Base-by-base conservation (phyloP, 2,888 invertebrate genomes). In the Bhutanitis thaidina region DNA sequence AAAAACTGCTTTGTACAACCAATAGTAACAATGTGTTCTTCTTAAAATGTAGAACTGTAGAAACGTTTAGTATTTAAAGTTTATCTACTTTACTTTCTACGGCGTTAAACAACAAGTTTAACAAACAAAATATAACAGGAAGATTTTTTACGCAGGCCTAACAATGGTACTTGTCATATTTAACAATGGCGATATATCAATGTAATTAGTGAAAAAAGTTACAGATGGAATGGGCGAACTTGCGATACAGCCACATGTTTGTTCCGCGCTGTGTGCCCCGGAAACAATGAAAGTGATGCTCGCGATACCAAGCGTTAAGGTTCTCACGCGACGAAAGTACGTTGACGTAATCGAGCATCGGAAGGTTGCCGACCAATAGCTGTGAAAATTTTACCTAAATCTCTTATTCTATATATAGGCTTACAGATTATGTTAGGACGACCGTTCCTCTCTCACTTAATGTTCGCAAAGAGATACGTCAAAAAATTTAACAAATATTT, bases 241-340 rank as follows among this genome's bases (percentile, higher is more conserved):
- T 16, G 39, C 16, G 50, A 50, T 50, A 50, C 20, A 45, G 36
- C 39, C 41, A 32, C 36, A 14, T 65, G 72, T 75, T 10, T n/a
- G 10, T 30, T 30, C n/a, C 30, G n/a, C 30, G 30, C n/a, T n/a
- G 4, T 30, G n/a, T n/a, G 76, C 73, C 70, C 69, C 69, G 70
- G 66, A 64, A 69, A 72, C 76, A 76, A 80, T 71, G 85, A 84
- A 86, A 86, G 82, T 82, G 82, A 80, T 76, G 77, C 71, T 68
- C 69, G 64, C 66, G 57, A 61, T 60, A 69, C 71, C 72, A 71
- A 69, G 66, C 61, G 60, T 64, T 55, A 64, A 66, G 74, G 74
- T 88, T 88, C 88, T 79, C 87, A 88, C 82, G 85, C 80, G 76
- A 81, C 70, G 81, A 84, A 83, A 83, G 79, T 72, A 57, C 34